Evolutionary conservation across 2,888 invertebrate species (phyloP).

Genomic region (Phasia obesa): DNA sequence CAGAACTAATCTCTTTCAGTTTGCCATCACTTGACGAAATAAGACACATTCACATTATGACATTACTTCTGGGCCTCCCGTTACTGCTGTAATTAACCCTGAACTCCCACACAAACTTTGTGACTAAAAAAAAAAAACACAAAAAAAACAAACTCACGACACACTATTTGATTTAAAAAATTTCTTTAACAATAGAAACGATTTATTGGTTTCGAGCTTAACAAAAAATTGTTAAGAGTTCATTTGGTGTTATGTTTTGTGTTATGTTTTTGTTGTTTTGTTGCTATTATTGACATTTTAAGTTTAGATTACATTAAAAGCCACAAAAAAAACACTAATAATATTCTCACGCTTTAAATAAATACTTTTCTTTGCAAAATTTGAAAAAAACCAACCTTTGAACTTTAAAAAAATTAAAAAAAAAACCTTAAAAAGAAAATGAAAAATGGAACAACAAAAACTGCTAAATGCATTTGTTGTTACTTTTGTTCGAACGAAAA

Average conservation of each 20-base stretch:
- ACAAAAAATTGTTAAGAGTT: background rate
- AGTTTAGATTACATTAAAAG: conserved; percentile 7
- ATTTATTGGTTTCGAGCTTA: background rate
- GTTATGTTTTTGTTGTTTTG: background rate
- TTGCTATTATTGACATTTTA: conserved; percentile 6
- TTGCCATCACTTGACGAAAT: too few relatives aligned
- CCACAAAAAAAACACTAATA: conserved; percentile 10
- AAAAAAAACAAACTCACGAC: background rate
- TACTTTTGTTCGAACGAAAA: background rate
- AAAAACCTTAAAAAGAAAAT: conserved; percentile 7
- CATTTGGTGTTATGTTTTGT: background rate
- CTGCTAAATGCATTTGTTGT: background rate
- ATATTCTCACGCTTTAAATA: conserved; percentile 56
- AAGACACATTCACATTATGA: too few relatives aligned
- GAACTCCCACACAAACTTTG: too few relatives aligned
- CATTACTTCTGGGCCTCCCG: too few relatives aligned
- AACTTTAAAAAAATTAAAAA: conserved; percentile 36
- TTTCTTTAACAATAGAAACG: background rate
- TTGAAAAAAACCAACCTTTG: conserved; percentile 30
- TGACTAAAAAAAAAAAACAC: too few relatives aligned
- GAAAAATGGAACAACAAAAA: background rate
- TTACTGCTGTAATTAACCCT: too few relatives aligned
- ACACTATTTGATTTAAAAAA: background rate
- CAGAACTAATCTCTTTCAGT: too few relatives aligned
- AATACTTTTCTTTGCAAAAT: background rate